Conservation (phyloP, 1,140 invertebrate genomes). For the Cydia strobilella region DNA sequence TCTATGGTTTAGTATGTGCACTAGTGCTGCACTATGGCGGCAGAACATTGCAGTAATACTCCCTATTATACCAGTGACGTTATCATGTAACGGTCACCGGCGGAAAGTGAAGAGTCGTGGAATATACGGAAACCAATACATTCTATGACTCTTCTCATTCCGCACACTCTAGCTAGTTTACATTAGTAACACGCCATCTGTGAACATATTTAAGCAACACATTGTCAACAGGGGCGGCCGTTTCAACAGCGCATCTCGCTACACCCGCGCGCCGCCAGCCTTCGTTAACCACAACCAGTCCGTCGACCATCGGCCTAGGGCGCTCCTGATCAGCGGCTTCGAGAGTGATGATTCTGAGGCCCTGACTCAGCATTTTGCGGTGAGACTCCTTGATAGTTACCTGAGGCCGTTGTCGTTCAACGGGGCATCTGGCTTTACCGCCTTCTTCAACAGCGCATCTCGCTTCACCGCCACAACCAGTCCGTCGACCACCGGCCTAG, state of each 20-base stretch:
- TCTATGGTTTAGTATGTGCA: too few species aligned
- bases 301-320: constrained; percentile 90
- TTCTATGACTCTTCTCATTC: too few species aligned
- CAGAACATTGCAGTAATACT: too few species aligned
- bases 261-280: constrained; percentile 46
- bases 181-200: not conserved
- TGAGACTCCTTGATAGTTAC: constrained; percentile 40
- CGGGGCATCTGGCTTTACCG: too few species aligned
- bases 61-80: too few species aligned
- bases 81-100: too few species aligned
- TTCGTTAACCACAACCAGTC: constrained; percentile 83
- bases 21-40: too few species aligned
- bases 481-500: constrained; percentile 85
- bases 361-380: constrained; percentile 60
- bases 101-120: too few species aligned
- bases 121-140: too few species aligned
- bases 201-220: not conserved
- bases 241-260: constrained; percentile 55
- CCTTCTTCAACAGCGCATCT: constrained; percentile 9
- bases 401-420: too few species aligned
- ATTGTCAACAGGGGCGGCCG: constrained; percentile 52
- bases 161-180: too few species aligned
- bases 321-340: constrained; percentile 87
- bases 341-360: constrained; percentile 65
- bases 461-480: constrained; percentile 71